Percentiles rank a stretch among this genome's conserved stretches.
These are phyloP conservation scores for Drosophila lacteicornis DNA, from an alignment of 1,140 invertebrate species.

Conservation along the genomic window DNA sequence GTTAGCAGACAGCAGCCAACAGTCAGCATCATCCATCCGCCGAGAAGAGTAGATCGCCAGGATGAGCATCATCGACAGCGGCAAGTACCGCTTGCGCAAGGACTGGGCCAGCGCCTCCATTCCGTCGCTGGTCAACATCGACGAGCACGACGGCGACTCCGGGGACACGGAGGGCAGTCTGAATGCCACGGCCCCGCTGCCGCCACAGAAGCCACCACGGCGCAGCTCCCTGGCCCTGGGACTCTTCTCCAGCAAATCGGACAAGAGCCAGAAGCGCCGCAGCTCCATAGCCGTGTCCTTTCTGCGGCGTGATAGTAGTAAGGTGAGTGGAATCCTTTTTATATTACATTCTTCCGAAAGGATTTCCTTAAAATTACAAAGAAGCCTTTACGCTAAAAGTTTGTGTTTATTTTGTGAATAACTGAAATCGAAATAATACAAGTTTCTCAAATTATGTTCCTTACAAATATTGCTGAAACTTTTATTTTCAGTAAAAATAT, in stretches of 20 bases:
- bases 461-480: too few species aligned
- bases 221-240: constrained; percentile 82
- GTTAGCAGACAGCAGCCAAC: constrained; percentile 20
- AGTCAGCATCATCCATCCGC: constrained; percentile 18
- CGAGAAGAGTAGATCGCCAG: constrained; percentile 29
- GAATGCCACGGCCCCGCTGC: constrained; percentile 68
- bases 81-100: constrained; percentile 83
- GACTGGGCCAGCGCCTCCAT: constrained; percentile 85
- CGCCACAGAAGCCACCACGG: constrained; percentile 79
- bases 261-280: constrained; percentile 81
- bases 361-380: too few species aligned
- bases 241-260: constrained; percentile 77
- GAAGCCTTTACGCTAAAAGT: too few species aligned
- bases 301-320: constrained; percentile 79
- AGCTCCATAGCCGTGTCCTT: constrained; percentile 83
- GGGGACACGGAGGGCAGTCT: constrained; percentile 54
- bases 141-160: constrained; percentile 76
- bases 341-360: too few species aligned
- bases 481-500: too few species aligned
- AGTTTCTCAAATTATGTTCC: too few species aligned
- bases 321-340: constrained; percentile 55
- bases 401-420: too few species aligned
- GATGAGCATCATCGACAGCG: constrained; percentile 80
- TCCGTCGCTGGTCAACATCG: constrained; percentile 84
- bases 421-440: too few species aligned